Base-by-base conservation (phyloP, 1,140 invertebrate genomes). In the Matsumurasca onukii region DNA sequence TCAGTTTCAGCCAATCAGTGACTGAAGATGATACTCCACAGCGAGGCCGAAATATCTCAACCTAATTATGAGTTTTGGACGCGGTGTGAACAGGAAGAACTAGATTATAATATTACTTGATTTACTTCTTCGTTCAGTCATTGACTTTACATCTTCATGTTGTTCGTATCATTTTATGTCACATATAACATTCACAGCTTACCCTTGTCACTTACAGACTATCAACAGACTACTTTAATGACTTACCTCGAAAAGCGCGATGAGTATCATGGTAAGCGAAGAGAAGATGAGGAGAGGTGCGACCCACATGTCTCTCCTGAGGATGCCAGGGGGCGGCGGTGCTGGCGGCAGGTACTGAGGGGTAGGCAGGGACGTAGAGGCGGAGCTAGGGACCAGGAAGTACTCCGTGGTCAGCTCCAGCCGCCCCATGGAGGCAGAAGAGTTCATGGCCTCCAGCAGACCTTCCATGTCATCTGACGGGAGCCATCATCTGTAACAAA, bases 201-300 rank as follows among this genome's bases (percentile, higher is more conserved):
- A n/a, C n/a, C n/a, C n/a, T n/a, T n/a, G n/a, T n/a, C n/a, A n/a
- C n/a, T n/a, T n/a, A n/a, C n/a, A n/a, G n/a, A n/a, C n/a, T n/a
- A n/a, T n/a, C n/a, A n/a, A n/a, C n/a, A n/a, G n/a, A n/a, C n/a
- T n/a, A n/a, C n/a, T n/a, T n/a, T n/a, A n/a, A n/a, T n/a, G 55
- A 67, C 31, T 71, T 62, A 76, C 75, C 74, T 76, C 75, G 59
- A 76, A 76, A 1, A 74, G 49, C 22, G 72, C 68, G 29, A 76
- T 76, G 62, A 76, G 68, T 20, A 73, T 69, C 75, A 76, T 76
- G 64, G 73, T 76, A 34, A 76, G 68, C 25, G 72, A 67, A 1
- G 75, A 76, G 31, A 76, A 69, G n/a, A 76, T 66, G 17, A 76
- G 69, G 15, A 76, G 71, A 30, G 75, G 75, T 9, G 70, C 31